Evolutionary conservation across 2,888 invertebrate genomes (phyloP), one percentile per base, ranked within the genome.

Genomic region (Netelia inedita): DNA sequence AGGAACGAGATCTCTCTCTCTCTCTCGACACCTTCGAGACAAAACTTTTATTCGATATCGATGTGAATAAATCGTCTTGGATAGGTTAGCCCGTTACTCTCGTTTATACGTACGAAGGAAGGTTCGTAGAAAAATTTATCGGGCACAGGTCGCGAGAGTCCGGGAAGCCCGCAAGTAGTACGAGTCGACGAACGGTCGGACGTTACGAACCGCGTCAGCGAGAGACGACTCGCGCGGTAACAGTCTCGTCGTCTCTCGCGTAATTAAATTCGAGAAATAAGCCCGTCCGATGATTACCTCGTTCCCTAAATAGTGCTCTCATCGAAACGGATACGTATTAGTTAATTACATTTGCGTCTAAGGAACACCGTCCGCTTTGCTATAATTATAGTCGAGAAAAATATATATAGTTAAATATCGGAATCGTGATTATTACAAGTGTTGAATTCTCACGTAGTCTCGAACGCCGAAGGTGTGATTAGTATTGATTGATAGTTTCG

Each of bases 121-220:
- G 61, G 61, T 78, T 50, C 41, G 35, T 43, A 35, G 21, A 46
- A 41, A 23, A 50, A 71, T 23, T 63, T 16, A 46, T 14, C 11
- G 14, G 11, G 14, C 14, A 46, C 11, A 11, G 46, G 14, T 10
- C 46, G 46, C 46, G 14, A 14, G 14, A 46, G 46, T 46, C 14
- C 10, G 46, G 23, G 55, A 23, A 63, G 28, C 55, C 53, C 55
- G 23, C 43, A 65, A 79, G 79, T 79, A 73, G 79, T 79, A 73
- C 55, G 72, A 79, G 65, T 83, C 83, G 16, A 61, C 23, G 10
- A 75, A 79, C 23, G 69, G 83, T 79, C 83, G 57, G 83, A 21
- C 83, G 69, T 46, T 61, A 11, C 6, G 9, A 46, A 23, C 35
- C 35, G 35, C 71, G 57, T 50, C 19, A 19, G 41, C 14, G 14